Evolutionary conservation across 2,797 vertebrate species (phyloP), one percentile per base, ranked within the genome.

Genomic region (Notolepis coatsorum): DNA sequence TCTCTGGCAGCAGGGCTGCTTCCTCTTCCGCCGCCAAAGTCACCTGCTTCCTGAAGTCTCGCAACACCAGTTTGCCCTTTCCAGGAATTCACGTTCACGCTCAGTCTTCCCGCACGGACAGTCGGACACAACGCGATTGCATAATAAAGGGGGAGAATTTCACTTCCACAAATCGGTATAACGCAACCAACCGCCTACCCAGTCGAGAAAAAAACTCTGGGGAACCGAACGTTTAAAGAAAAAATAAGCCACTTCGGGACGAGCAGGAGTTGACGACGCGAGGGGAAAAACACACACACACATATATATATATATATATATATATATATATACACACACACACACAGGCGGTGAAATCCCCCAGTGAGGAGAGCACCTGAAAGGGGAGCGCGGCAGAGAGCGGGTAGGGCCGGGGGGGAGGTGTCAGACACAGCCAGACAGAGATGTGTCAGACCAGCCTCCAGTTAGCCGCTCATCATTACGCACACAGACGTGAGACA

Each of bases 351-450:
- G 21, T 43, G 37, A 75, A 71, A 74, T 50, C 43, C 61, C 47
- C 42, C 30, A 3, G 10, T 33, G 42, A 62, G 65, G 45, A 77
- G 37, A 55, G 47, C 70, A 77, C 52, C 80, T 82, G 69, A 71
- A 79, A 79, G 68, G 61, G 70, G 69, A 84, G 50, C 10, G 49
- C 39, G 10, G 21, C 50, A 21, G 68, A 74, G 71, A 70, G 68
- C 48, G 64, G 59, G 52, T 82, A 79, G 47, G 72, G 66, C n/a
- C 64, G 61, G 41, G 63, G n/a, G 25, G n/a, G 48, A 75, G 58
- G 86, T 81, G 85, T 56, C 75, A 90, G 88, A 90, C 76, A 18
- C 37, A 67, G 74, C 24, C 31, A 87, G 73, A 87, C 62, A 25
- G 73, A 50, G 54, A 85, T 80, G 75, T 74, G 89, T 88, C 82